Evolutionary conservation across 2,113 vertebrate genomes (phyloP).

Genomic region (Panthera leo): DNA sequence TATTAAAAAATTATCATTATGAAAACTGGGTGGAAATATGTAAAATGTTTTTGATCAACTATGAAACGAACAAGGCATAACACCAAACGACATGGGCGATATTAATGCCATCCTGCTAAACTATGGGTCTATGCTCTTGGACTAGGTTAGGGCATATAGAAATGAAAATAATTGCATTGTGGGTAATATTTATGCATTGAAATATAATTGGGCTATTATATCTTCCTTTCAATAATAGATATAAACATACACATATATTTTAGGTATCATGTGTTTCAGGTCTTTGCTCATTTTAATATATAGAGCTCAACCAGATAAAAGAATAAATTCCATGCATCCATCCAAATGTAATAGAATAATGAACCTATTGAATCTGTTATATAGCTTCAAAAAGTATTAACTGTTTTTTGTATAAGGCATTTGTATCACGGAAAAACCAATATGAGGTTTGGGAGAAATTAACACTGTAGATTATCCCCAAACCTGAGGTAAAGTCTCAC

Average conservation of each 20-base stretch:
- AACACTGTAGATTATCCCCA: not conserved
- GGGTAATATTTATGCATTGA: conserved; percentile 25
- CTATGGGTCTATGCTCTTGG: not conserved
- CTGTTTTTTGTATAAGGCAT: conserved; percentile 22
- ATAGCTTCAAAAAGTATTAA: conserved; percentile 37
- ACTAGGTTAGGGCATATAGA: not conserved
- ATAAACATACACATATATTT: conserved; percentile 42
- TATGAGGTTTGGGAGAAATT: conserved; percentile 38
- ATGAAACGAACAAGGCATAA: conserved; percentile 32
- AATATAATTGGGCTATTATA: conserved; percentile 35
- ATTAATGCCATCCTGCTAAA: not conserved
- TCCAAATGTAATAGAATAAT: conserved; percentile 48
- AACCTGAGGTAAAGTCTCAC: not conserved
- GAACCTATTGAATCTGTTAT: not conserved
- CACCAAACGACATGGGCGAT: not conserved
- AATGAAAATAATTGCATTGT: conserved; percentile 22
- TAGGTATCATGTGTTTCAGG: conserved; percentile 11
- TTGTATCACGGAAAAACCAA: conserved; percentile 54
- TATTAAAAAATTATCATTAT: conserved; percentile 12
- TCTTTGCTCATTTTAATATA: conserved; percentile 53
- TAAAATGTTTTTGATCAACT: conserved; percentile 38
- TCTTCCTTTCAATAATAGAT: conserved; percentile 18
- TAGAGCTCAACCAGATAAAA: conserved; percentile 33
- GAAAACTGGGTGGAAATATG: not conserved
- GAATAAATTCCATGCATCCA: conserved; percentile 15